Evolutionary conservation across 2,113 vertebrate genomes (phyloP).

Genomic region (Rutilus rutilus): DNA sequence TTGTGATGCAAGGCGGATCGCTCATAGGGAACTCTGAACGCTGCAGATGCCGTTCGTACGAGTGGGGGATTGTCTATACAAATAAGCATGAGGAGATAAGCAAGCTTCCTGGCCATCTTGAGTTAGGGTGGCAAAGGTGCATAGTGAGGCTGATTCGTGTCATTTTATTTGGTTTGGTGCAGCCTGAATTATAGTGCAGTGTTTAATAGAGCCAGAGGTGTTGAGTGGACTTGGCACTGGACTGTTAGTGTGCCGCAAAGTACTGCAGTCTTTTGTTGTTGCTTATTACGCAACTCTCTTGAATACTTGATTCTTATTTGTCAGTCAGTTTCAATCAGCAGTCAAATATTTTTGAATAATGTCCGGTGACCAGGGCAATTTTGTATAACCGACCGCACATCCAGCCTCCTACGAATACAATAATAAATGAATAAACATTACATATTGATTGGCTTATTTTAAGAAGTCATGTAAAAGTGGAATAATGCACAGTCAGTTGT

Average conservation of each 20-base stretch:
- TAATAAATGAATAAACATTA: too few relatives aligned
- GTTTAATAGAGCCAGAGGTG: constrained; percentile 21
- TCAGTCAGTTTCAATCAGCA: neutral
- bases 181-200: constrained; percentile 2
- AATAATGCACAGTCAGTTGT: too few relatives aligned
- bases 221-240: constrained; percentile 22
- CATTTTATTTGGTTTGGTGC: constrained; percentile 3
- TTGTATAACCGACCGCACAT: neutral
- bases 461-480: too few relatives aligned
- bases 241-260: neutral
- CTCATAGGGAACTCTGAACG: constrained; percentile 27
- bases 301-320: neutral
- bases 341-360: neutral
- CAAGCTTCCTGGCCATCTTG: neutral
- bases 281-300: neutral
- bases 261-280: constrained; percentile 23
- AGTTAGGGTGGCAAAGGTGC: constrained; percentile 2
- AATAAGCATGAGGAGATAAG: constrained; percentile 54
- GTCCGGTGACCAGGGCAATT: neutral
- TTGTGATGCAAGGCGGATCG: constrained; percentile 47
- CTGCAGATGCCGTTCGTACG: constrained; percentile 55
- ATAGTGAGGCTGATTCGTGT: constrained; percentile 14
- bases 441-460: too few relatives aligned
- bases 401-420: neutral
- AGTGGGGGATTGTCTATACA: constrained; percentile 51